Percentiles rank a stretch among this genome's conserved stretches.
phyloP scores from a whole-genome alignment of 2,113 vertebrate genomes.

The Nanorana parkeri region DNA sequence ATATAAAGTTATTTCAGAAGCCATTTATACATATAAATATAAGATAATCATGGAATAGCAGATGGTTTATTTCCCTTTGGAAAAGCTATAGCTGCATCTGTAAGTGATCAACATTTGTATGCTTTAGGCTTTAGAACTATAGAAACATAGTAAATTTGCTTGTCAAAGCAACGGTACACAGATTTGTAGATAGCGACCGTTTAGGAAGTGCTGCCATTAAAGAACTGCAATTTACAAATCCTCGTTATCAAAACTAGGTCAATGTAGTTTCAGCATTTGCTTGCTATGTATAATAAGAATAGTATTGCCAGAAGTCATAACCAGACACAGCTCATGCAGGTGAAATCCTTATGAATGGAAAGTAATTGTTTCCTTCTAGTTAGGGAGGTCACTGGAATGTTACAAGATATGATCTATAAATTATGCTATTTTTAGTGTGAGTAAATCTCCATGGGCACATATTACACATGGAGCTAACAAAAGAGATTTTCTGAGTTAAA shows the following conservation, averaged over 20 bases:
- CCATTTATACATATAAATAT: no score
- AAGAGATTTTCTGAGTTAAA: slow-evolving; percentile 67
- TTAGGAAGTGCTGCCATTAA: slow-evolving; percentile 49
- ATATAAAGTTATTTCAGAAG: no score
- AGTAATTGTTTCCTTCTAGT: slow-evolving; percentile 50
- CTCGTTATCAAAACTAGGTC: slow-evolving; percentile 61
- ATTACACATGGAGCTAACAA: slow-evolving; percentile 63
- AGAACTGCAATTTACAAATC: background rate
- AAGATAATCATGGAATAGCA: no score
- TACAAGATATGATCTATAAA: slow-evolving; percentile 62
- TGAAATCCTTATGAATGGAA: slow-evolving; percentile 63
- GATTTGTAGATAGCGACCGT: slow-evolving; percentile 42
- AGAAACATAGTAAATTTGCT: slow-evolving; percentile 42
- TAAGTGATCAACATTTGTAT: background rate
- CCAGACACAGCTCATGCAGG: slow-evolving; percentile 53
- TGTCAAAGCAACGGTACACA: background rate
- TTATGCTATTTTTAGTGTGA: slow-evolving; percentile 65
- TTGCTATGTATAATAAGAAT: slow-evolving; percentile 62
- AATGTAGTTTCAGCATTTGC: slow-evolving; percentile 58
- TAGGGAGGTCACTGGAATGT: slow-evolving; percentile 61
- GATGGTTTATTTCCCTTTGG: background rate
- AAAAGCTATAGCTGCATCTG: background rate
- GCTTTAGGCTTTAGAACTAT: background rate
- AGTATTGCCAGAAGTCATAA: slow-evolving; percentile 61
- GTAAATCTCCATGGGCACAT: slow-evolving; percentile 62